phyloP scores from a whole-genome alignment of 2,113 vertebrate genomes.

The Mus musculus region GRCm39 chr1:190001501-190002000 shows the following conservation, averaged over 20 bases:
- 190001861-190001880: neutral
- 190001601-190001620: neutral
- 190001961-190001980: neutral
- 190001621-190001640: neutral
- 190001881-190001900: neutral
- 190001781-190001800: neutral
- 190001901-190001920: neutral
- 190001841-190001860: neutral
- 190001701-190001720: too few species aligned
- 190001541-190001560: too few species aligned
- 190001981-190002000: neutral
- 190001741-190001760: neutral
- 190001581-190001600: neutral
- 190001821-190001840: neutral
- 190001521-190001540: neutral
- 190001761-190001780: neutral
- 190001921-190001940: neutral
- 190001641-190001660: neutral
- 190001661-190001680: rapidly evolving
- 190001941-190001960: rapidly evolving
- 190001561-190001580: neutral
- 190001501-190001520: neutral
- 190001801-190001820: neutral
- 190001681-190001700: neutral
- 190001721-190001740: neutral